These are phyloP conservation scores for Pyralis farinalis DNA, from an alignment of 2,888 invertebrate genomes.

Conservation along the genomic window DNA sequence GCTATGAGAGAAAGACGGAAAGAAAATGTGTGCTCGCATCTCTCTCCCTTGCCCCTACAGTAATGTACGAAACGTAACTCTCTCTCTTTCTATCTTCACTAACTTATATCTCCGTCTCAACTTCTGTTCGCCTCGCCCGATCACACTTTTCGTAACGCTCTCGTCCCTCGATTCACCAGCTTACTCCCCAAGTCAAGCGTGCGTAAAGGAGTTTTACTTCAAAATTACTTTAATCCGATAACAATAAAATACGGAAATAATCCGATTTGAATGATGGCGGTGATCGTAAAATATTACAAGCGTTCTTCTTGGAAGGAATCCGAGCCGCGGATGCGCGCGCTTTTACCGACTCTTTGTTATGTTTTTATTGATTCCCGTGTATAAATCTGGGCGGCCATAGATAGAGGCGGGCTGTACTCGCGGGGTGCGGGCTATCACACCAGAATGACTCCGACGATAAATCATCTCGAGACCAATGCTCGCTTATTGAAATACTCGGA, in stretches of 20 bases:
- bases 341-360: conserved; percentile 52
- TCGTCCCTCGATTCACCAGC: no score
- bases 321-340: conserved; percentile 26
- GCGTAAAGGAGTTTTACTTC: no score
- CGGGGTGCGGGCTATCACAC: conserved; percentile 54
- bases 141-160: no score
- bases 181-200: no score
- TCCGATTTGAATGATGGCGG: conserved; percentile 49
- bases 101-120: no score
- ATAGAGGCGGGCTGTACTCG: conserved; percentile 26
- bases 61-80: no score
- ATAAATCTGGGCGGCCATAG: conserved; percentile 57
- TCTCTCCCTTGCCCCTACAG: no score
- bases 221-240: conserved; percentile 21
- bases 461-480: conserved; percentile 40
- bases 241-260: conserved; percentile 44
- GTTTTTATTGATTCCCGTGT: conserved; percentile 55
- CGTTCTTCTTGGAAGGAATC: conserved; percentile 18
- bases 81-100: no score
- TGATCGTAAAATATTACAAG: conserved; percentile 46
- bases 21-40: no score
- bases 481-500: conserved; percentile 43
- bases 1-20: no score
- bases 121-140: no score
- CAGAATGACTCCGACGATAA: conserved; percentile 38